Evolutionary conservation across 2,113 vertebrate genomes (phyloP).

Genomic region (Sigmodon hispidus): DNA sequence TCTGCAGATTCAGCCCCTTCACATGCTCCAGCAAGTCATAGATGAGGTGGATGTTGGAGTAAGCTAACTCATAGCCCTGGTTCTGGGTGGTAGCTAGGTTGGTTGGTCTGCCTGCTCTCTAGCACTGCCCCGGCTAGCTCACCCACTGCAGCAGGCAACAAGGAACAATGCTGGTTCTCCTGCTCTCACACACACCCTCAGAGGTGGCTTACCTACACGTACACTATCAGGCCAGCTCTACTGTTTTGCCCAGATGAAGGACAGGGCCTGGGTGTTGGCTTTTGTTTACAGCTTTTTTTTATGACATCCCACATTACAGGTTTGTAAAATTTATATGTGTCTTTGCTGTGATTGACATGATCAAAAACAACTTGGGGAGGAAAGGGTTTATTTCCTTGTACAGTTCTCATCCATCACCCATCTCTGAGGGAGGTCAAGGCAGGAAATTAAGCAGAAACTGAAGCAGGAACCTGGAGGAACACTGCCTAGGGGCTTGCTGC

Average conservation of each 20-base stretch:
- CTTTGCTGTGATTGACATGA: neutral
- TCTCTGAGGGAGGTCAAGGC: neutral
- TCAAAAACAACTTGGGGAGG: neutral
- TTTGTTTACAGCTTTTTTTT: conserved; percentile 21
- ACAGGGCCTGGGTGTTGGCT: neutral
- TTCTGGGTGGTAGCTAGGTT: neutral
- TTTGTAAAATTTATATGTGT: neutral
- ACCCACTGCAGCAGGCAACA: neutral
- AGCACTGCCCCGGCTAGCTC: neutral
- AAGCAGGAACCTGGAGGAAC: neutral
- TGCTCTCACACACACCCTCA: neutral
- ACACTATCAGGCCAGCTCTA: neutral
- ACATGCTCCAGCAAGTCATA: neutral
- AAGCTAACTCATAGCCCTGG: neutral
- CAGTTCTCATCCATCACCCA: neutral
- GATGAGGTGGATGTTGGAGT: neutral
- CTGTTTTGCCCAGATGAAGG: neutral
- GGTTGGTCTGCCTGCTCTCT: neutral
- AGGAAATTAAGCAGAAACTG: neutral
- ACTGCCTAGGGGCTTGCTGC: neutral
- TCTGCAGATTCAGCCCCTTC: neutral
- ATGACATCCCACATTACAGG: neutral
- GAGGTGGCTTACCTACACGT: neutral
- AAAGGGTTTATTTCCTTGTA: neutral
- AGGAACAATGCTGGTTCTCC: neutral